Evolutionary conservation across 2,113 vertebrate species (phyloP), one percentile per base, ranked within the genome.

Genomic region (Nyctibius bracteatus): DNA sequence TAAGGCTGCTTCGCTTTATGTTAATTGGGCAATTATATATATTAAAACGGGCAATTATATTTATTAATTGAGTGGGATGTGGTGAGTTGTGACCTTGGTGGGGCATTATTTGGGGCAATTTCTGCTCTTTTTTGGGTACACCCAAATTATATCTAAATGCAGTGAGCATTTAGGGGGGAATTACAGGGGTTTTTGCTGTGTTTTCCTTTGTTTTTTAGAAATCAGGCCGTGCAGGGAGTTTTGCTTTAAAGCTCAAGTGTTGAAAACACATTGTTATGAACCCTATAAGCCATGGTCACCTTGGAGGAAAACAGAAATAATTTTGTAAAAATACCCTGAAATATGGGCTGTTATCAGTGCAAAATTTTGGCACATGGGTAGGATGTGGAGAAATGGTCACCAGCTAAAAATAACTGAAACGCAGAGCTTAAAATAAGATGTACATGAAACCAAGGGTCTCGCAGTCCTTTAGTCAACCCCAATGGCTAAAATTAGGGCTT

Each of bases 361-460:
- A 35, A 37, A 51, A 57, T 68, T 57, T 89, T 94, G 86, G 73
- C 87, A 67, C 44, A 12, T 16, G 33, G 37, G 84, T n/a, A 63
- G 73, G 73, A 73, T 91, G 78, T 43, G 51, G 81, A 61, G 91
- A 81, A 92, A 75, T 31, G 84, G 93, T 84, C 86, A 81, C 61
- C 44, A 19, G 52, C 92, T 96, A 96, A 96, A 97, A 96, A 96
- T 95, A 97, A 82, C 89, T 33, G 41, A 39, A 86, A 86, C 13
- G 9, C 12, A 14, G 83, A 28, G 55, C 86, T 87, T 44, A 82
- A 96, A 94, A 95, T 87, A 92, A 92, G 80, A 51, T 47, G 18
- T 22, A 75, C 20, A 6, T 65, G 78, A 85, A 96, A 71, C 81
- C 81, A 59, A 72, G 94, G 90, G 82, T 81, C 93, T 97, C 6